phyloP scores from a whole-genome alignment of 2,888 invertebrate genomes.

The Drosophila incognita region DNA sequence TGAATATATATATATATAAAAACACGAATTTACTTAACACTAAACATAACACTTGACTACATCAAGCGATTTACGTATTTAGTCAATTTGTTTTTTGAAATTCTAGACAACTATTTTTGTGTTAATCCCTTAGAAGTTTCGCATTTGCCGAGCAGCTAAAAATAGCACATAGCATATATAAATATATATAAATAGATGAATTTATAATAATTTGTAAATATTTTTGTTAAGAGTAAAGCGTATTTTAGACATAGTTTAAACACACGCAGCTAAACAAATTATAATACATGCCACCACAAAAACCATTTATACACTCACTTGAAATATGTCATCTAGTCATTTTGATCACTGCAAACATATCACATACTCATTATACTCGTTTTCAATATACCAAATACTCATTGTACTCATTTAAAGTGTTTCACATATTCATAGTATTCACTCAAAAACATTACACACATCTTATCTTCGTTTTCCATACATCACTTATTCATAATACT shows the following conservation, averaged over 20 bases:
- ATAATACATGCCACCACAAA: slow-evolving; percentile 4
- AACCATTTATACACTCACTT: neutral
- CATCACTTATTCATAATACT: neutral
- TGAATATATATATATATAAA: neutral
- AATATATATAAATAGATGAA: neutral
- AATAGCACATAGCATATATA: neutral
- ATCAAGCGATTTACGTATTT: slow-evolving; percentile 14
- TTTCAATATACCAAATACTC: slow-evolving; percentile 5
- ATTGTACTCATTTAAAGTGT: neutral
- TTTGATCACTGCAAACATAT: slow-evolving; percentile 16
- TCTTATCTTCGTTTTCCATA: no score
- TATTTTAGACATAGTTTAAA: slow-evolving; percentile 10
- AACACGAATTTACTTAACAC: slow-evolving; percentile 18
- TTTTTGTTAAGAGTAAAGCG: slow-evolving; percentile 32
- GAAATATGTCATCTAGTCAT: neutral
- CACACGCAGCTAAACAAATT: slow-evolving; percentile 34
- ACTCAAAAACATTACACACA: neutral
- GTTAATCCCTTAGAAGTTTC: slow-evolving; percentile 14
- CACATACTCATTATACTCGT: slow-evolving; percentile 3
- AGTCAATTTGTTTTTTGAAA: slow-evolving; percentile 17
- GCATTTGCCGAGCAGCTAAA: slow-evolving; percentile 7
- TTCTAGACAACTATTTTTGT: neutral
- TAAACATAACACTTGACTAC: slow-evolving; percentile 25
- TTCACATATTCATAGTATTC: neutral
- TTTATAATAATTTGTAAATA: slow-evolving; percentile 14